A percentile compares a stretch with the other conserved stretches of the same genome.
These are phyloP conservation scores for Astreopora myriophthalma DNA, from an alignment of 64 coral and sea anemone species.

Conservation along the genomic window DNA sequence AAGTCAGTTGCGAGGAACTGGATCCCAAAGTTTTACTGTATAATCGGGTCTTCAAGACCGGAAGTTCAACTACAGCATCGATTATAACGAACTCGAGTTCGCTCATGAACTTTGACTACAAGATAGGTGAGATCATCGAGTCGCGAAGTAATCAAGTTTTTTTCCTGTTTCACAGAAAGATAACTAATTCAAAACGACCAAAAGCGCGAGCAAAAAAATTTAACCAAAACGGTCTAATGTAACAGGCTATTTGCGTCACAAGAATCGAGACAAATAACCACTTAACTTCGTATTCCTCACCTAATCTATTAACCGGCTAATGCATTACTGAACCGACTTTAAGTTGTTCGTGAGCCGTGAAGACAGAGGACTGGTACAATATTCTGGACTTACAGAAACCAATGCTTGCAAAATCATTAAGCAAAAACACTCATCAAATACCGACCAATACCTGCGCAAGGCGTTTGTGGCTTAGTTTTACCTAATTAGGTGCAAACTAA, in stretches of 20 bases:
- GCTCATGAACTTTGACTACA: constrained; percentile 51
- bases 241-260: too few relatives aligned
- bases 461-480: too few relatives aligned
- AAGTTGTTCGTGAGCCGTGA: too few relatives aligned
- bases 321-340: background rate
- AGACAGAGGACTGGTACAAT: too few relatives aligned
- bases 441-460: too few relatives aligned
- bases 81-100: constrained; percentile 62
- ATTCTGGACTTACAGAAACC: too few relatives aligned
- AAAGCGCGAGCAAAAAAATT: background rate
- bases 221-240: background rate
- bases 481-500: too few relatives aligned
- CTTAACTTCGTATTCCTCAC: background rate
- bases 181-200: background rate
- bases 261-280: background rate
- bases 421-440: too few relatives aligned
- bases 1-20: constrained; percentile 51
- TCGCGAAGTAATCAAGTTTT: background rate
- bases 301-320: too few relatives aligned
- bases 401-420: too few relatives aligned
- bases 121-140: constrained; percentile 54
- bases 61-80: constrained; percentile 75
- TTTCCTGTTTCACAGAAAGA: background rate
- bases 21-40: constrained; percentile 84
- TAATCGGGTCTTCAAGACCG: constrained; percentile 96